A percentile compares a stretch with the other conserved stretches of the same genome.
Conservation (phyloP, 2,888 invertebrate genomes). For the Erebia epiphron region DNA sequence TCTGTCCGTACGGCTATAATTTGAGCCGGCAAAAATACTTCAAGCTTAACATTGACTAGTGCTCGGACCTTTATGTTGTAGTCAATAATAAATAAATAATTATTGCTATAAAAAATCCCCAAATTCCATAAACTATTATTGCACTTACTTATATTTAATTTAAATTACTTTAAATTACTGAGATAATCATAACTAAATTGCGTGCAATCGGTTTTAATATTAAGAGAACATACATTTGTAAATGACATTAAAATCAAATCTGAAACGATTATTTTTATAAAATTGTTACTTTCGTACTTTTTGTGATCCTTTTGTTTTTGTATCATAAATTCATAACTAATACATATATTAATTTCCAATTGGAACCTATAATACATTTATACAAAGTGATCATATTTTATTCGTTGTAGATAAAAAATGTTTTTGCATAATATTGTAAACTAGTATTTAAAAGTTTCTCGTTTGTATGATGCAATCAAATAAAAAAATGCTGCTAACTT, state of each 20-base stretch:
- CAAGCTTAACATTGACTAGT: background rate
- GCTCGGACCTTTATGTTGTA: background rate
- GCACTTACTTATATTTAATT: background rate
- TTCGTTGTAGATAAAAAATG: slow-evolving; percentile 32
- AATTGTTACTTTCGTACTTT: background rate
- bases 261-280: background rate
- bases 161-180: background rate
- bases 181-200: background rate
- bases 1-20: background rate
- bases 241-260: background rate
- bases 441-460: slow-evolving; percentile 49
- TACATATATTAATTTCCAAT: background rate
- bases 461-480: slow-evolving; percentile 61
- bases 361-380: slow-evolving; percentile 15
- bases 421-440: slow-evolving; percentile 41
- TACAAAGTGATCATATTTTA: slow-evolving; percentile 37
- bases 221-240: background rate
- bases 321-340: no score
- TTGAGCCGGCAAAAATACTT: background rate
- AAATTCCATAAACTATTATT: background rate
- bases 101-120: background rate
- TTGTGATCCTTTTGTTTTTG: background rate
- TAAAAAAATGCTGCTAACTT: slow-evolving; percentile 47
- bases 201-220: slow-evolving; percentile 3
- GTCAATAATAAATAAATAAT: background rate